Evolutionary conservation across 2,113 vertebrate species (phyloP).

Genomic region (Notarius quadriscutis): DNA sequence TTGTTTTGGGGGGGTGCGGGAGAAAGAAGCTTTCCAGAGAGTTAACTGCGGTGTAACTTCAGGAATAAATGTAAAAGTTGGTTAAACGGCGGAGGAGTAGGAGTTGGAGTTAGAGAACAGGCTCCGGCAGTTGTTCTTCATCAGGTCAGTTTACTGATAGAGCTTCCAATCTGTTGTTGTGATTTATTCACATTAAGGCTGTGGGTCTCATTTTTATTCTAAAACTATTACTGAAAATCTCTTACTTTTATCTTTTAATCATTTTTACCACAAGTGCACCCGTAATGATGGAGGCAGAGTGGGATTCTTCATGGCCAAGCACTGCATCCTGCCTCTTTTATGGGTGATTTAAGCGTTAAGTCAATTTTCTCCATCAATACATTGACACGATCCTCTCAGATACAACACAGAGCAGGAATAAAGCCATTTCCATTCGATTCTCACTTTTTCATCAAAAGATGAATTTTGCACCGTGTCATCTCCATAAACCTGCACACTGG

Average conservation of each 20-base stretch:
- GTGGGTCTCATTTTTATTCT: neutral
- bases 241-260: neutral
- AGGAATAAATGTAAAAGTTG: slow-evolving; percentile 9
- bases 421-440: slow-evolving; percentile 16
- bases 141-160: neutral
- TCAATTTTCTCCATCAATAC: slow-evolving; percentile 35
- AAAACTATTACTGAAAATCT: neutral
- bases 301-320: slow-evolving; percentile 17
- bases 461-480: slow-evolving; percentile 13
- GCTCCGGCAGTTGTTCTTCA: neutral
- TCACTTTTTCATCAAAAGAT: slow-evolving; percentile 24
- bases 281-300: neutral
- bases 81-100: neutral
- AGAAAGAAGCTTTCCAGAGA: slow-evolving; percentile 64
- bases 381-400: slow-evolving; percentile 21
- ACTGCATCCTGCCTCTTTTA: slow-evolving; percentile 1
- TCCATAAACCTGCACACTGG: neutral
- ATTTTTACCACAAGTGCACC: neutral
- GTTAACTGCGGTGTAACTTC: slow-evolving; percentile 20
- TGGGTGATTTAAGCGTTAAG: slow-evolving; percentile 24
- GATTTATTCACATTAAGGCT: neutral
- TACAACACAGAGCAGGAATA: slow-evolving; percentile 1
- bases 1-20: slow-evolving; percentile 77
- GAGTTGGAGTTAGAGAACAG: neutral
- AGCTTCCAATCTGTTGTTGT: neutral